A percentile compares a stretch with the other conserved stretches of the same genome.
Conservation (phyloP, 2,888 invertebrate species). For the Agonopterix arenella region DNA sequence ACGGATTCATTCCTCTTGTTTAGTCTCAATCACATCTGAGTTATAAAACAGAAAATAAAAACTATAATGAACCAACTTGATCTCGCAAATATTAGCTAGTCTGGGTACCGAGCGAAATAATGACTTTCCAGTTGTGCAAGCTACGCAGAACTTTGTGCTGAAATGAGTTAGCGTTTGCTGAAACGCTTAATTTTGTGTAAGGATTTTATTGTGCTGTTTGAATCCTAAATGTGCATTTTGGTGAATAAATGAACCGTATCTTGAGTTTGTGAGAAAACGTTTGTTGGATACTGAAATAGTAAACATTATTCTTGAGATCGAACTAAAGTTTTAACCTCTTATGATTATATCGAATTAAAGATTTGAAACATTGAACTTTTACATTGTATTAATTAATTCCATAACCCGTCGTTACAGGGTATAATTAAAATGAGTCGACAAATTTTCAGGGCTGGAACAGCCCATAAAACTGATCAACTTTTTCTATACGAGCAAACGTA, state of each 20-base stretch:
- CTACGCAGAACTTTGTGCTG: slow-evolving; percentile 23
- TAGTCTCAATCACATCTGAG: slow-evolving; percentile 60
- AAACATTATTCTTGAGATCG: no score
- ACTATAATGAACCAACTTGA: slow-evolving; percentile 60
- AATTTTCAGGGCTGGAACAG: no score
- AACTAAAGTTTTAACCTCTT: no score
- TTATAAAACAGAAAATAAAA: slow-evolving; percentile 63
- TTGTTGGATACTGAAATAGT: no score
- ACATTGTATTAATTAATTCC: no score
- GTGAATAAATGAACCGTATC: slow-evolving; percentile 1
- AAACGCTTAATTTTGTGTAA: slow-evolving; percentile 35
- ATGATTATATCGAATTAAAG: no score
- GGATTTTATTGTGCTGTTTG: slow-evolving; percentile 19
- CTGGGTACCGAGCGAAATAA: slow-evolving; percentile 37
- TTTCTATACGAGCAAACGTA: no score
- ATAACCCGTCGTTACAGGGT: no score
- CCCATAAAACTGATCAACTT: no score
- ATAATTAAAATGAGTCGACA: no score
- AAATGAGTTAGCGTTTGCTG: slow-evolving; percentile 29
- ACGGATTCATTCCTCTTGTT: slow-evolving; percentile 55
- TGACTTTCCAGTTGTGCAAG: slow-evolving; percentile 29
- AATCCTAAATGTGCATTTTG: not conserved
- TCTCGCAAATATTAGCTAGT: slow-evolving; percentile 60
- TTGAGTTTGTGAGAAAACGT: not conserved
- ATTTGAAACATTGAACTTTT: no score